Evolutionary conservation across 1,140 invertebrate genomes (phyloP), one percentile per base, ranked within the genome.

Genomic region (Gryllus bimaculatus): DNA sequence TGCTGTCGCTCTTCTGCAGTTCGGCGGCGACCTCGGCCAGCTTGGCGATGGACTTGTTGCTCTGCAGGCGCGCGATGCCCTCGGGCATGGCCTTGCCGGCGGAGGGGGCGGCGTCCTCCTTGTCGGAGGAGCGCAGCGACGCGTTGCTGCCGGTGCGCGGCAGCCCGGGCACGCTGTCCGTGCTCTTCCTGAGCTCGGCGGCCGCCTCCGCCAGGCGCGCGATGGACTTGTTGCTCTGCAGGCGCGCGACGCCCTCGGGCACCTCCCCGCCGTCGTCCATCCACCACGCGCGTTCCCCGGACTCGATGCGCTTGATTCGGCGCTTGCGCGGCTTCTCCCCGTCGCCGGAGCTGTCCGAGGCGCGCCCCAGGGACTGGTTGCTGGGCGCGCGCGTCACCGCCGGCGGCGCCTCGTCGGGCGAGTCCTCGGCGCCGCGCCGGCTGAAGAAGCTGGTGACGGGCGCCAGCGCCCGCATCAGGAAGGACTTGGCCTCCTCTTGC

Each of bases 401-500:
- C 8, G n/a, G 13, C 48, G 15, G 20, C 20, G 18, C 48, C 10
- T 8, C 76, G 74, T 75, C 20, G 12, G 12, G 8, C 47, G 47
- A 20, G 48, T 49, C 47, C 4, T 76, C 75, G 18, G 47, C 48
- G 7, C 48, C 48, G 12, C 15, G 48, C 47, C 74, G 74, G 26
- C 21, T 79, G 83, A 92, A 92, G 18, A 91, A 85, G 84, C 89
- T 91, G 0, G 91, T 90, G 6, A 92, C 91, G 0, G 92, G 91
- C 49, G 89, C 90, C 78, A 92, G 83, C 18, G 91, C 91, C 83
- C 91, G 85, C 84, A 92, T 91, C 74, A 94, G 84, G 82, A 92
- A 92, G 7, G 90, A 90, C 83, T 93, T 93, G 0, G 91, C 90
- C 82, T 93, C 91, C 83, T 92, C 90, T 5, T 88, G 87, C 81